Percentiles rank a stretch among this genome's conserved stretches.
These are phyloP conservation scores for Dryomyza anilis DNA, from an alignment of 2,888 invertebrate species.

Conservation along the genomic window DNA sequence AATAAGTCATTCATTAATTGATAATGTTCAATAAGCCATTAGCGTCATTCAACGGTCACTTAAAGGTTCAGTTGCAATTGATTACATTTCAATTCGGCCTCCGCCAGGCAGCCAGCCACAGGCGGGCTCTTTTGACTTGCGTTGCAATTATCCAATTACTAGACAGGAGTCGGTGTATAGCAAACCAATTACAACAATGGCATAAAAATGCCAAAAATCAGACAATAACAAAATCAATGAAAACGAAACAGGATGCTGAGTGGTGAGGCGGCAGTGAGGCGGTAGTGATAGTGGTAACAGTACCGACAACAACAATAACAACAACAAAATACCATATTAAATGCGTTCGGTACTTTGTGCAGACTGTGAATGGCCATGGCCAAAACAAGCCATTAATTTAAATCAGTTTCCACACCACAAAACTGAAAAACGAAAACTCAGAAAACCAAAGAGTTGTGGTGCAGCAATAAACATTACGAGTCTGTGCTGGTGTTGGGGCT, in stretches of 20 bases:
- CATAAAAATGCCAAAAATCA: not conserved
- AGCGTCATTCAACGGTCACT: not conserved
- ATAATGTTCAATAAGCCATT: not conserved
- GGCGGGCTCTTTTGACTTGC: not conserved
- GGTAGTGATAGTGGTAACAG: too few species aligned
- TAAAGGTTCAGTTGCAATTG: not conserved
- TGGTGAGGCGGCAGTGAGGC: too few species aligned
- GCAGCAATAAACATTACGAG: slow-evolving; percentile 17
- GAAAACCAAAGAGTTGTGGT: slow-evolving; percentile 20
- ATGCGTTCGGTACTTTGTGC: slow-evolving; percentile 18
- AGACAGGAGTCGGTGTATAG: not conserved
- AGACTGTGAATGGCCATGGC: slow-evolving; percentile 6
- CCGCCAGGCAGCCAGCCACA: too few species aligned
- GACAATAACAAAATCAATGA: not conserved
- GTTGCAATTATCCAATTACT: not conserved
- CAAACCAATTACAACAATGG: not conserved
- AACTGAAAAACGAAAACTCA: slow-evolving; percentile 24
- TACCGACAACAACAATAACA: too few species aligned
- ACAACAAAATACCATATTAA: not conserved
- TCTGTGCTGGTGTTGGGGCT: not conserved
- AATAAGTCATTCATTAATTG: too few species aligned
- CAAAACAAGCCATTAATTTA: slow-evolving; percentile 27
- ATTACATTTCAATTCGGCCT: too few species aligned
- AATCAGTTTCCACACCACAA: slow-evolving; percentile 25
- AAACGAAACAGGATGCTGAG: too few species aligned